Evolutionary conservation across 92 coral and sea anemone species (phyloP).

Genomic region (Muricea muricata): DNA sequence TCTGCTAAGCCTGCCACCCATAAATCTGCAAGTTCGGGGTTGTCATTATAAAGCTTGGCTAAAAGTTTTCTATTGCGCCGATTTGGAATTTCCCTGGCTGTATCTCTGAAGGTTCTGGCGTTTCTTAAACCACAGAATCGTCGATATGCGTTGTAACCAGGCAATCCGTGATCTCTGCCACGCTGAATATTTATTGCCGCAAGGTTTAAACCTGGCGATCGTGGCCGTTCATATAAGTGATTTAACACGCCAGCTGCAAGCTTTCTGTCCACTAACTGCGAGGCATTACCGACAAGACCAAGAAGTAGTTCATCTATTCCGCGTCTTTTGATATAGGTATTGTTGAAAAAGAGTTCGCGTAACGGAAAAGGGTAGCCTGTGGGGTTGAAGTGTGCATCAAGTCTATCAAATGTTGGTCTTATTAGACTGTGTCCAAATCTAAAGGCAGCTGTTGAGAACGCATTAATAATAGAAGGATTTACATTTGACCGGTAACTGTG

Average conservation of each 20-base stretch:
- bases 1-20: conserved; percentile 2
- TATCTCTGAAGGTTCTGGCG: background rate
- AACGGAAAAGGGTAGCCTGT: background rate
- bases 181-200: conserved; percentile 6
- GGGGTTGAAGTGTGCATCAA: conserved; percentile 4
- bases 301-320: background rate
- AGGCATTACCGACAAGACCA: background rate
- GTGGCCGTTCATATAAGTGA: background rate
- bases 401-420: conserved; percentile 8
- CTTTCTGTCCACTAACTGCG: background rate
- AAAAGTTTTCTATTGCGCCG: background rate
- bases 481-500: background rate
- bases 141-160: conserved; percentile 9
- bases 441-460: conserved; percentile 26
- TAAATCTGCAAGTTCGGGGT: background rate
- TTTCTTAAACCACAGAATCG: background rate
- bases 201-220: background rate
- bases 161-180: background rate
- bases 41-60: background rate
- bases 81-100: background rate
- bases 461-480: background rate
- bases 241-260: background rate
- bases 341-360: conserved; percentile 9
- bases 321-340: background rate
- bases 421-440: conserved; percentile 36